Evolutionary conservation across 2,888 invertebrate genomes (phyloP).

Genomic region (Acleris laterana): DNA sequence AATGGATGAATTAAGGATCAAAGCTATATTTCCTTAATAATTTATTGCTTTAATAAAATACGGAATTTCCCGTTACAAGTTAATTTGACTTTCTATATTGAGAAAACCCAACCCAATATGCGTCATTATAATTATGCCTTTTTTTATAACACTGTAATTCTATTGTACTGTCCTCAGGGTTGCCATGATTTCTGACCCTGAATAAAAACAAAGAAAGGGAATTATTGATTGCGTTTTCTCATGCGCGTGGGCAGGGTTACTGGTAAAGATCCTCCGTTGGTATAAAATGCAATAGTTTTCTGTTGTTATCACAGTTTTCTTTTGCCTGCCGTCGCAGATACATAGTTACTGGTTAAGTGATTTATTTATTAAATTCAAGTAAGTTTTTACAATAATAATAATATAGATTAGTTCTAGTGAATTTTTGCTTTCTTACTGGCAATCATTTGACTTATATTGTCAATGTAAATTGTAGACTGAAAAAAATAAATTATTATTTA

Average conservation of each 20-base stretch:
- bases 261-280: slow-evolving; percentile 3
- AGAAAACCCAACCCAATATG: no score
- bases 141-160: neutral
- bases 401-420: neutral
- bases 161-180: neutral
- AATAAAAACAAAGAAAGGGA: slow-evolving; percentile 16
- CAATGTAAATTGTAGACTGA: no score
- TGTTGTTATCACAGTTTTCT: slow-evolving; percentile 8
- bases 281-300: slow-evolving; percentile 9
- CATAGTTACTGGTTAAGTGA: slow-evolving; percentile 6
- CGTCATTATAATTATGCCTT: neutral
- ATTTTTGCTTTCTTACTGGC: neutral
- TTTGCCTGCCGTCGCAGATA: neutral
- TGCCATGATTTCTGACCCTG: slow-evolving; percentile 1
- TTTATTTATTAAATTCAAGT: slow-evolving; percentile 2
- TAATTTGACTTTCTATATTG: no score
- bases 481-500: no score
- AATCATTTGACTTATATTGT: no score
- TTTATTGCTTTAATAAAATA: no score
- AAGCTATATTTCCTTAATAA: no score
- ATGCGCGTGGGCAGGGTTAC: neutral
- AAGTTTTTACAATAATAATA: neutral
- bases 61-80: no score
- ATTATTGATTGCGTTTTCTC: slow-evolving; percentile 4
- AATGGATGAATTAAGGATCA: no score